phyloP scores from a whole-genome alignment of 2,888 invertebrate genomes.

The Belgica antarctica region DNA sequence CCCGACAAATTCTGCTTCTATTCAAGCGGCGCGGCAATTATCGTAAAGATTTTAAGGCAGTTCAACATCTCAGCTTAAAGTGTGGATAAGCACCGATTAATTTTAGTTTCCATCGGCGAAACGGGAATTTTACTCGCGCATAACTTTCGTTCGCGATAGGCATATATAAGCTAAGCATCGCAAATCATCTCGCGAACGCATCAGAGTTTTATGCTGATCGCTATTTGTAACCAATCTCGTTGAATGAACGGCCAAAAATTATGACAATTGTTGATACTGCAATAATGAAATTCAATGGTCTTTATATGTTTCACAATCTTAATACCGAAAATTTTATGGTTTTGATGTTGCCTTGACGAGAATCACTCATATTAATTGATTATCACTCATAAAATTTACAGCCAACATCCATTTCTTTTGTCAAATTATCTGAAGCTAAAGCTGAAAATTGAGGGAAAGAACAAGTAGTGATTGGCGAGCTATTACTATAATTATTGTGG shows the following conservation, averaged over 20 bases:
- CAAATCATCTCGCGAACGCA: not conserved
- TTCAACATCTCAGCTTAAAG: slow-evolving; percentile 9
- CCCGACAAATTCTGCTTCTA: not conserved
- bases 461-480: not conserved
- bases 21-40: slow-evolving; percentile 10
- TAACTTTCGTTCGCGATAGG: not conserved
- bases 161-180: too few relatives aligned
- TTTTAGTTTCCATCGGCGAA: not conserved
- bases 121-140: not conserved
- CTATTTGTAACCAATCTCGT: not conserved
- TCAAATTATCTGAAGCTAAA: not conserved
- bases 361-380: slow-evolving; percentile 4
- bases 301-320: not conserved
- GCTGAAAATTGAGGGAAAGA: not conserved
- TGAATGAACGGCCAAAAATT: not conserved
- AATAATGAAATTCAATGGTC: not conserved
- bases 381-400: not conserved
- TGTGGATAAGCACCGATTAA: slow-evolving; percentile 30
- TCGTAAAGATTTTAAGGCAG: not conserved
- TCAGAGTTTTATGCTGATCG: not conserved
- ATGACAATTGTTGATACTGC: slow-evolving; percentile 9
- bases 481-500: not conserved
- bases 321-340: not conserved
- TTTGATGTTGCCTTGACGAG: too few relatives aligned
- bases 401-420: not conserved